A percentile compares a stretch with the other conserved stretches of the same genome.
Evolutionary conservation across 2,888 invertebrate species (phyloP).

Genomic region (Stegana nigrithorax): DNA sequence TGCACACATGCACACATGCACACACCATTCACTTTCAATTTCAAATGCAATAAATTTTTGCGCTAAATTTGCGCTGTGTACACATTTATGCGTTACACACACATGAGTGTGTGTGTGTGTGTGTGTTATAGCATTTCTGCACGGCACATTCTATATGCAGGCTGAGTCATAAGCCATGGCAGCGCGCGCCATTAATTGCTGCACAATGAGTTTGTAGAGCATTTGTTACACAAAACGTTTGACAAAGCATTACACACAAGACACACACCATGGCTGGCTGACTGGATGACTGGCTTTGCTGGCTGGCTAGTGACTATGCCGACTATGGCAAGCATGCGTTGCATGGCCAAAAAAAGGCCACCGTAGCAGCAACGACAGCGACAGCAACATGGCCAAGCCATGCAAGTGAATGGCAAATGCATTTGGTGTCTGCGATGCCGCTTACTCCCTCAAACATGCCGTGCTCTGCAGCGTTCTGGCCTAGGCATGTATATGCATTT

Average conservation of each 20-base stretch:
- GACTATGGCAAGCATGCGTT: neutral
- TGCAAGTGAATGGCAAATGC: constrained; percentile 16
- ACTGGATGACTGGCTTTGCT: no score
- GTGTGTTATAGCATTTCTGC: neutral
- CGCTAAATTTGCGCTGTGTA: no score
- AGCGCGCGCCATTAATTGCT: constrained; percentile 10
- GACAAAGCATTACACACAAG: constrained; percentile 44
- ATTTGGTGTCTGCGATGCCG: neutral
- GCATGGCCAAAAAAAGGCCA: constrained; percentile 23
- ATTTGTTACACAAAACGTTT: constrained; percentile 56
- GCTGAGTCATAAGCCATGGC: constrained; percentile 2
- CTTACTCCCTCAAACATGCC: neutral
- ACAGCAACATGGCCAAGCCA: neutral
- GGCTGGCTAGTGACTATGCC: no score
- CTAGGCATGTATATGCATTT: constrained; percentile 49
- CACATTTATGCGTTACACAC: neutral
- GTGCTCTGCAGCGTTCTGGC: constrained; percentile 31
- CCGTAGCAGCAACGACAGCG: constrained; percentile 6
- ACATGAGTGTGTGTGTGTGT: neutral
- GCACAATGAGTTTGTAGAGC: constrained; percentile 22
- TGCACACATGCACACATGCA: no score
- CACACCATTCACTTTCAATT: constrained; percentile 17
- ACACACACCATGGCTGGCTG: constrained; percentile 8
- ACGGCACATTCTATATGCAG: neutral
- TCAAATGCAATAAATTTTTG: constrained; percentile 12